Evolutionary conservation across 2,888 invertebrate genomes (phyloP).

Genomic region (Drosophila lutescens): DNA sequence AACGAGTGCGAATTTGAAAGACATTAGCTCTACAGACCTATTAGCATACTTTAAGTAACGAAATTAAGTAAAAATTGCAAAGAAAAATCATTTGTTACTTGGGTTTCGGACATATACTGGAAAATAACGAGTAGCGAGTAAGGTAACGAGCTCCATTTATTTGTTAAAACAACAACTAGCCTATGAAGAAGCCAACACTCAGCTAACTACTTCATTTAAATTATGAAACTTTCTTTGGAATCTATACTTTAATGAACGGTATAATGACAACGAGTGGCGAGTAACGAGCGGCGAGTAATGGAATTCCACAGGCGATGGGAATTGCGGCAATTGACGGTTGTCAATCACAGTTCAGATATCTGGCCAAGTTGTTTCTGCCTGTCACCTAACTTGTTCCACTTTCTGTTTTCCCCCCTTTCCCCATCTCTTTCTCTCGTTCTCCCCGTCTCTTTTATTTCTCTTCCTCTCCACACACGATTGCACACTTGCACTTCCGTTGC

Average conservation of each 20-base stretch:
- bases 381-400: slow-evolving; percentile 44
- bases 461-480: slow-evolving; percentile 48
- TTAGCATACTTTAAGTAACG: neutral
- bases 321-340: slow-evolving; percentile 30
- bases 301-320: slow-evolving; percentile 8
- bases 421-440: neutral
- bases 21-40: neutral
- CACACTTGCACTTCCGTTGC: slow-evolving; percentile 71
- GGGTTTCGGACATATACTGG: too few relatives aligned
- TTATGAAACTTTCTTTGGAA: neutral
- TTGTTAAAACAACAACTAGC: neutral
- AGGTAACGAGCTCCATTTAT: neutral
- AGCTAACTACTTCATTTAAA: too few relatives aligned
- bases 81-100: too few relatives aligned
- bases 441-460: slow-evolving; percentile 8
- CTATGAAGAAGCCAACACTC: neutral
- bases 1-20: slow-evolving; percentile 15
- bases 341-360: slow-evolving; percentile 26
- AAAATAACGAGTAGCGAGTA: neutral
- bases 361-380: slow-evolving; percentile 34
- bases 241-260: slow-evolving; percentile 1
- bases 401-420: slow-evolving; percentile 18
- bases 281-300: slow-evolving; percentile 12
- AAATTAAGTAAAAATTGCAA: neutral
- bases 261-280: slow-evolving; percentile 19